phyloP scores from a whole-genome alignment of 2,888 invertebrate species.

The Dermolepida albohirtum region DNA sequence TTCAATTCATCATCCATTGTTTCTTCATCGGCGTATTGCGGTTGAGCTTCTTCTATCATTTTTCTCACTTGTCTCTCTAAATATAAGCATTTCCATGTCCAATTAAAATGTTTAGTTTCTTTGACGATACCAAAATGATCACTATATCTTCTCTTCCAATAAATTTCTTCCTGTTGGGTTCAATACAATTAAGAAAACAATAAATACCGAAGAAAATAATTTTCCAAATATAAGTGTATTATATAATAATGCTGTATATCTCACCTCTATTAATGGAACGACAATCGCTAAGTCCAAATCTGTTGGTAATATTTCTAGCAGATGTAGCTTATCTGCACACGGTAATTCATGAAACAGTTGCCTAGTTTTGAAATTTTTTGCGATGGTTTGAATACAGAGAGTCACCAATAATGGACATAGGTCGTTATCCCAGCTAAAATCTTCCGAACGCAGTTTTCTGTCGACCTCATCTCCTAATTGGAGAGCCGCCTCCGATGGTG shows the following conservation, averaged over 20 bases:
- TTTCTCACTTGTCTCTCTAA: conserved; percentile 61
- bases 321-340: conserved; percentile 69
- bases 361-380: conserved; percentile 66
- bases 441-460: conserved; percentile 67
- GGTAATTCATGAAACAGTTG: conserved; percentile 70
- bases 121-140: conserved; percentile 57
- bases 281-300: conserved; percentile 70
- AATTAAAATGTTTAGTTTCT: conserved; percentile 52
- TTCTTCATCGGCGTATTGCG: conserved; percentile 61
- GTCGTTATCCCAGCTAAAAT: conserved; percentile 68
- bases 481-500: conserved; percentile 58
- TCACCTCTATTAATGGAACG: conserved; percentile 69
- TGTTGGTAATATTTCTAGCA: conserved; percentile 72
- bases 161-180: conserved; percentile 67
- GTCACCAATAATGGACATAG: conserved; percentile 66
- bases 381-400: conserved; percentile 67
- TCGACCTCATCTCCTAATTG: conserved; percentile 61
- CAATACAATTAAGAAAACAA: conserved; percentile 8
- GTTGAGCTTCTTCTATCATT: conserved; percentile 60
- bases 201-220: too few relatives aligned
- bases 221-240: too few relatives aligned
- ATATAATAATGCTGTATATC: too few relatives aligned
- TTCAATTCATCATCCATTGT: conserved; percentile 57
- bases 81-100: conserved; percentile 63
- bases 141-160: conserved; percentile 72